Evolutionary conservation across 2,113 vertebrate species (phyloP), one percentile per base, ranked within the genome.

Genomic region (Phrynosoma blainvillii): DNA sequence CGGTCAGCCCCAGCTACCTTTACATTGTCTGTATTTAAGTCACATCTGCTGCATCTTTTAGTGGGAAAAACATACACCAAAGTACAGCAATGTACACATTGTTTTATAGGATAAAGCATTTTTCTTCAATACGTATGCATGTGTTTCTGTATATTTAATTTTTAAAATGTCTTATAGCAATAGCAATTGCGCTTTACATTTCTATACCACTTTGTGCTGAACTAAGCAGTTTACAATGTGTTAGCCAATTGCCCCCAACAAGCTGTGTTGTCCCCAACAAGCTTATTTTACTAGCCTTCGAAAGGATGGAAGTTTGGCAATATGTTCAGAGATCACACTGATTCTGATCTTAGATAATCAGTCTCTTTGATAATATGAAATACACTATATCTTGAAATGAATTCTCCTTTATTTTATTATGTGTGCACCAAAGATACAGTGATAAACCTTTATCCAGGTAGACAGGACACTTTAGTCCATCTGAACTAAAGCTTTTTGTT

Each of bases 11-110:
- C 13, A 62, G 13, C 59, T 62, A 18, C 59, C 59, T 62, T 62
- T 62, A 62, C 13, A 62, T 16, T 14, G 13, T 16, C 59, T 62
- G 62, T 10, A 85, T 40, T 12, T 89, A 78, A 76, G 0, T n/a
- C 91, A 78, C 79, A 59, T 47, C 1, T 0, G 4, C 13, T 91
- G 85, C 91, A n/a, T 84, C 59, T 21, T 65, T 78, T 75, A 90
- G 88, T 91, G 86, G 94, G 93, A 89, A 86, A 79, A 20, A 9
- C 30, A 32, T 20, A 79, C 47, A 47, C 47, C 47, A 7, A 47
- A 5, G 47, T 47, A 47, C 47, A 47, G 7, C 7, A 47, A 47
- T 47, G 47, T 47, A 47, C 47, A 47, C 47, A 79, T n/a, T n/a
- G 59, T 18, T 62, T 62, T 79, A 25, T 59, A 79, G 52, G n/a